Base-by-base conservation (phyloP, 1,140 invertebrate species). In the Sminthurides bifidus region DNA sequence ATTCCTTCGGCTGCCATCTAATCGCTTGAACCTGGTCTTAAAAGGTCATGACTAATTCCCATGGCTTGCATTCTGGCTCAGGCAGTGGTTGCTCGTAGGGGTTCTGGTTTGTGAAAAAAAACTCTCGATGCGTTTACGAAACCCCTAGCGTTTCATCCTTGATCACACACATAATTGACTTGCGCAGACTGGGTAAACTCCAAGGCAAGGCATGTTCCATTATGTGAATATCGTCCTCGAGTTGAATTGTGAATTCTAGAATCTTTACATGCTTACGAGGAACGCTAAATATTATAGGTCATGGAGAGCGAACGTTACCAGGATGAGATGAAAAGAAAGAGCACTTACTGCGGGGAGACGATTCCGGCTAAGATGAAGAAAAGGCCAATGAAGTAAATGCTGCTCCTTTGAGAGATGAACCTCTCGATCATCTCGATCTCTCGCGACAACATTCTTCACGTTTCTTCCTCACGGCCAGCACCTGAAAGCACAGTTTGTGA, bases 301-400 rank as follows among this genome's bases (percentile, higher is more conserved):
- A n/a, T 43, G 41, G 21, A 43, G 12, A n/a, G 10, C 21, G 17
- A n/a, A 8, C 21, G 17, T 43, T n/a, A 14, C 41, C 21, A 10
- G 12, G 41, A 21, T 12, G 21, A 10, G 17, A 4, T 4, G 4
- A 6, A 46, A 26, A 26, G 23, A 21, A 6, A 6, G 23, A 21
- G 21, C 19, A 58, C 56, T 49, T 44, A 58, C 50, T 58, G 50
- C 46, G 49, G 50, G 30, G 56, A 58, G 6, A 52, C 30, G 30
- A 52, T 48, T n/a, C 29, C 38, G 21, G 41, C 35, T 10, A 52
- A 12, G 30, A 58, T 31, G 29, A 58, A n/a, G 10, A 58, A 27
- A n/a, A 58, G 10, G 17, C 56, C 56, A 2, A 58, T 14, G 27
- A 58, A 46, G 31, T 52, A 52, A 27, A 58, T 37, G 29, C 48